Percentiles rank a stretch among this genome's conserved stretches.
Conservation (phyloP, 2,113 vertebrate species). For the Oxyura jamaicensis region DNA sequence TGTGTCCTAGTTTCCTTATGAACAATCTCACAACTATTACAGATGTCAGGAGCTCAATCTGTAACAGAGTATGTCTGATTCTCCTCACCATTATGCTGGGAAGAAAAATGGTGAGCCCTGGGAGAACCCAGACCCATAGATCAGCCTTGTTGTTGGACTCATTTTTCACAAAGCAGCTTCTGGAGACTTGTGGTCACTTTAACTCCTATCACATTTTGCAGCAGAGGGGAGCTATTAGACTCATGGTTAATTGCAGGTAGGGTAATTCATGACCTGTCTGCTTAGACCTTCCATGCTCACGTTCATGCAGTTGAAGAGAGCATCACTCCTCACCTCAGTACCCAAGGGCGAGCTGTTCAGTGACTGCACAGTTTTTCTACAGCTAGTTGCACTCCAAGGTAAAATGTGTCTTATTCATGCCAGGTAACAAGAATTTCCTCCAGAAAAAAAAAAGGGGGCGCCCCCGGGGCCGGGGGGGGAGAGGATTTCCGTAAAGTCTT, state of each 20-base stretch:
- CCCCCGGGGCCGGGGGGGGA: no score
- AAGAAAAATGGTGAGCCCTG: background rate
- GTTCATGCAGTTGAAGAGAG: background rate
- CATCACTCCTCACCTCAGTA: background rate
- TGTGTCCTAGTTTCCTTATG: background rate
- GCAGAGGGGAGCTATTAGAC: background rate
- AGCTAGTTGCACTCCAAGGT: background rate
- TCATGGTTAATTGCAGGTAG: background rate
- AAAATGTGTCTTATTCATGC: background rate
- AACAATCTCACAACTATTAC: background rate
- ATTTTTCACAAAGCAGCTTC: background rate
- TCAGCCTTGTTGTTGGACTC: background rate
- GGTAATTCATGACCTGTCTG: background rate
- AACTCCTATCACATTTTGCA: background rate
- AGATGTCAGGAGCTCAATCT: background rate
- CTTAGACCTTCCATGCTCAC: accelerated
- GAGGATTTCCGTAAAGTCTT: background rate
- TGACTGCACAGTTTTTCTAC: background rate
- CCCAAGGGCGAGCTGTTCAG: background rate
- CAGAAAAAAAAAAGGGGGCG: background rate
- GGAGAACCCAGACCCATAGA: background rate
- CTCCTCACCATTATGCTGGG: background rate
- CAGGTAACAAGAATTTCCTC: background rate
- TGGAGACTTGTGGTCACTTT: background rate
- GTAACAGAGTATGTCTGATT: background rate